Conservation (phyloP, 35 echinoderm and acorn worm species). For the Chiridota heheva region DNA sequence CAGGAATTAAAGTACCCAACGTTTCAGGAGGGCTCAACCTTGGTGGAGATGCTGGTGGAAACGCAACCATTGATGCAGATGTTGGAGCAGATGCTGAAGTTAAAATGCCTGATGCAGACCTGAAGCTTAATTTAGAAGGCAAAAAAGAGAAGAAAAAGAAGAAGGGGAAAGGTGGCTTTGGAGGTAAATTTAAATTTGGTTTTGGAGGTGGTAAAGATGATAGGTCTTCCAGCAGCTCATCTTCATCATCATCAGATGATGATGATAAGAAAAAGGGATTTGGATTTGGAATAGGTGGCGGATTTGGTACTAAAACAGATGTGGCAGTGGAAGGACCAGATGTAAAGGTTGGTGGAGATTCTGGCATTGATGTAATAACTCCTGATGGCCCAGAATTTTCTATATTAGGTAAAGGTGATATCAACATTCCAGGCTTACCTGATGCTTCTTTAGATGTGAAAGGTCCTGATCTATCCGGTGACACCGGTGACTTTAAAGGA, state of each 20-base stretch:
- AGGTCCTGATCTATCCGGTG: conserved; percentile 35
- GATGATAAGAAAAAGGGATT: conserved; percentile 48
- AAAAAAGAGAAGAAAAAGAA: conserved; percentile 49
- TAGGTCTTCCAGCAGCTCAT: conserved; percentile 38
- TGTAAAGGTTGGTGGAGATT: conserved; percentile 32
- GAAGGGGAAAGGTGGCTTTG: conserved; percentile 54
- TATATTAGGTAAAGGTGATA: conserved; percentile 12
- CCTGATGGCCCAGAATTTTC: conserved; percentile 26
- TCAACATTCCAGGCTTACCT: conserved; percentile 24
- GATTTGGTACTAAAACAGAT: conserved; percentile 27
- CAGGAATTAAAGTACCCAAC: conserved; percentile 5
- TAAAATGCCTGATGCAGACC: conserved; percentile 25
- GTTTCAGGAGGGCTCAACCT: conserved; percentile 22
- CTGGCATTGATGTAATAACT: conserved; percentile 28
- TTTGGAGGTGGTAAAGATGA: conserved; percentile 58
- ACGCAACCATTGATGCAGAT: conserved; percentile 2
- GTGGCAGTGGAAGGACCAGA: conserved; percentile 18
- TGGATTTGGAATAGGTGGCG: conserved; percentile 21
- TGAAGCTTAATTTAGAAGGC: conserved; percentile 19
- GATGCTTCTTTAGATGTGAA: conserved; percentile 27
- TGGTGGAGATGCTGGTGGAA: conserved; percentile 14
- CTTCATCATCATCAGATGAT: conserved; percentile 49
- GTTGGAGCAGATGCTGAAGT: conserved; percentile 11
- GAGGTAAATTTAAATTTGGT: conserved; percentile 72
- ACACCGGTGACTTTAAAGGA: too few relatives aligned